Base-by-base conservation (phyloP, 1,140 invertebrate genomes). In the Trachelipus rathkii region DNA sequence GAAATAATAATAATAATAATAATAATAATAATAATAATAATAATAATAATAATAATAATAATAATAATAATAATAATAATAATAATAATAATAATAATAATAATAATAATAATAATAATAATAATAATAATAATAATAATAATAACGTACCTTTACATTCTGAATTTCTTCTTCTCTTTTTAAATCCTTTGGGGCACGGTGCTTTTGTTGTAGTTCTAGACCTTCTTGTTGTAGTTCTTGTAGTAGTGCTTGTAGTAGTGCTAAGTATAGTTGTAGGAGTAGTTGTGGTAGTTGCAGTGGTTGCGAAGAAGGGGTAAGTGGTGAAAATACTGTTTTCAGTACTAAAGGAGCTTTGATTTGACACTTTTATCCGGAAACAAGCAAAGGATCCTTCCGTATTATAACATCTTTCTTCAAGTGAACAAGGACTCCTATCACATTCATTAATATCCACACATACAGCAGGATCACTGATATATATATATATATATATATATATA, bases 301-400 rank as follows among this genome's bases (percentile, higher is more conserved):
- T 60, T 15, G 50, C 8, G 19, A 19, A 33, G 1, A 33, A 33
- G 33, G 33, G 33, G 33, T 33, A 33, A 33, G 33, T 33, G 33
- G 33, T 6, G 6, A 3, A 33, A 33, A 33, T 33, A 33, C 33
- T 33, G 6, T 33, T 33, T 33, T 33, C 33, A 33, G 33, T 33
- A 33, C 33, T 33, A 33, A 33, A 33, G 1, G 33, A 33, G 1
- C 2, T 33, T 33, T 33, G 33, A 6, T 33, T 33, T 33, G 33
- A 3, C 6, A 33, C 33, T 33, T 33, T 33, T 33, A 33, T 33
- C 33, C 33, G 33, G 11, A 60, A 85, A 78, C 89, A 89, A 23
- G 85, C 83, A 79, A 85, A 89, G 0, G 88, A 89, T 8, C 89
- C 89, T 23, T 87, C 70, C 0, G 86, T 87, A 74, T 91, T 89